Conservation (phyloP, 2,797 vertebrate genomes). For the Siniperca undulata region DNA sequence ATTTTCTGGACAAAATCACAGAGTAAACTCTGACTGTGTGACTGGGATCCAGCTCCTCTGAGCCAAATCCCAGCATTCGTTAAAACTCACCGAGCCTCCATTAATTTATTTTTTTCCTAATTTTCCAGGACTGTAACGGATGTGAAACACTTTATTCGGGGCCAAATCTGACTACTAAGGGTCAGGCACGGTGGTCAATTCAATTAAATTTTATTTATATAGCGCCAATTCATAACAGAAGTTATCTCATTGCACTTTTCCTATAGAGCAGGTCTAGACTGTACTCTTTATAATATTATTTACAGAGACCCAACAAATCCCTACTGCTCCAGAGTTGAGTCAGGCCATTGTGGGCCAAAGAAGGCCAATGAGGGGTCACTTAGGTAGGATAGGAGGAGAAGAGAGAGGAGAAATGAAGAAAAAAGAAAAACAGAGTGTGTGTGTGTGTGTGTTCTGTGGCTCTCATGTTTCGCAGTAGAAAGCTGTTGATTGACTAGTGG, state of each 20-base stretch:
- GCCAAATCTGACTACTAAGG: slow-evolving; percentile 27
- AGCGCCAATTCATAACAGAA: too few relatives aligned
- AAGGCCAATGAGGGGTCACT: slow-evolving; percentile 25
- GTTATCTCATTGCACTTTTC: too few relatives aligned
- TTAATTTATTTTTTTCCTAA: slow-evolving; percentile 38
- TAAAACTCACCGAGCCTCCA: slow-evolving; percentile 44
- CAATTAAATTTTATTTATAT: too few relatives aligned
- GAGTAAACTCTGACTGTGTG: slow-evolving; percentile 36
- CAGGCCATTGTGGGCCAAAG: slow-evolving; percentile 27
- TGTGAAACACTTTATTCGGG: slow-evolving; percentile 32
- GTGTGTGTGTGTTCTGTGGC: slow-evolving; percentile 11
- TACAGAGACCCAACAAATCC: too few relatives aligned
- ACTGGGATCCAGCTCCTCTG: slow-evolving; percentile 44
- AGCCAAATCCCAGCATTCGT: slow-evolving; percentile 45
- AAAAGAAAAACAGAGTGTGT: slow-evolving; percentile 12
- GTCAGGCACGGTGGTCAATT: slow-evolving; percentile 36
- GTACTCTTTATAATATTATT: too few relatives aligned
- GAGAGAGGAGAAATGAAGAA: neutral
- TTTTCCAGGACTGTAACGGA: slow-evolving; percentile 44
- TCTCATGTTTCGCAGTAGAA: slow-evolving; percentile 58
- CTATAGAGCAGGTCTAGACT: too few relatives aligned
- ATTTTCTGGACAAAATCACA: slow-evolving; percentile 60
- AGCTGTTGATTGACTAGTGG: slow-evolving; percentile 66
- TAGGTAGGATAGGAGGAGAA: neutral
- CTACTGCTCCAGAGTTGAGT: slow-evolving; percentile 7